phyloP scores from a whole-genome alignment of 2,888 invertebrate species.

The Agriotes lineatus region DNA sequence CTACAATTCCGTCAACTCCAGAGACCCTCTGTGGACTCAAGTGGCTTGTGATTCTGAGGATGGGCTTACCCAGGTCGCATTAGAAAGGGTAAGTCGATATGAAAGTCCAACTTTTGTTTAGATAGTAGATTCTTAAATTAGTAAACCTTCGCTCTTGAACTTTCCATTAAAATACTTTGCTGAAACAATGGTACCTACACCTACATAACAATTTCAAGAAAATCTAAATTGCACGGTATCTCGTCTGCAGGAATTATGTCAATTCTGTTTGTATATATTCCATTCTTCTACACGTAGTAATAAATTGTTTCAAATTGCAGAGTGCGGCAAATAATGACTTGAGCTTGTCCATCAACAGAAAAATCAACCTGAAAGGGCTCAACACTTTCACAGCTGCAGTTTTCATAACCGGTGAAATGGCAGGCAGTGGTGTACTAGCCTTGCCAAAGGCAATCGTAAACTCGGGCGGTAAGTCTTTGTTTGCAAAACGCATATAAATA shows the following conservation, averaged over 20 bases:
- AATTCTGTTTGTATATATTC: background rate
- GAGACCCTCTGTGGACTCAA: conserved; percentile 60
- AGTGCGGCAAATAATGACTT: background rate
- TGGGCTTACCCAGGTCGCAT: conserved; percentile 37
- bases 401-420: conserved; percentile 79
- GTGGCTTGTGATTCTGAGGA: conserved; percentile 56
- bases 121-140: too few relatives aligned
- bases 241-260: too few relatives aligned
- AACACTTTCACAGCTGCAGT: conserved; percentile 70
- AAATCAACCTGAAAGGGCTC: conserved; percentile 58
- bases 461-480: conserved; percentile 67
- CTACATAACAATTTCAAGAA: too few relatives aligned
- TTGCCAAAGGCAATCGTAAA: conserved; percentile 75
- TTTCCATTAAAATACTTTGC: too few relatives aligned
- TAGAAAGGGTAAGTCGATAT: conserved; percentile 28
- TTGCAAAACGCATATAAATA: too few relatives aligned
- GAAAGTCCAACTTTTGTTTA: too few relatives aligned
- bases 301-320: conserved; percentile 1
- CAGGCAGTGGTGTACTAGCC: conserved; percentile 79
- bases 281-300: background rate
- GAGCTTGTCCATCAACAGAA: background rate
- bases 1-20: conserved; percentile 51
- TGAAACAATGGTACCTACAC: too few relatives aligned
- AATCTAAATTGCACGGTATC: too few relatives aligned
- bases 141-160: too few relatives aligned